Conservation (phyloP, 2,888 invertebrate genomes). For the Cistogaster globosa region DNA sequence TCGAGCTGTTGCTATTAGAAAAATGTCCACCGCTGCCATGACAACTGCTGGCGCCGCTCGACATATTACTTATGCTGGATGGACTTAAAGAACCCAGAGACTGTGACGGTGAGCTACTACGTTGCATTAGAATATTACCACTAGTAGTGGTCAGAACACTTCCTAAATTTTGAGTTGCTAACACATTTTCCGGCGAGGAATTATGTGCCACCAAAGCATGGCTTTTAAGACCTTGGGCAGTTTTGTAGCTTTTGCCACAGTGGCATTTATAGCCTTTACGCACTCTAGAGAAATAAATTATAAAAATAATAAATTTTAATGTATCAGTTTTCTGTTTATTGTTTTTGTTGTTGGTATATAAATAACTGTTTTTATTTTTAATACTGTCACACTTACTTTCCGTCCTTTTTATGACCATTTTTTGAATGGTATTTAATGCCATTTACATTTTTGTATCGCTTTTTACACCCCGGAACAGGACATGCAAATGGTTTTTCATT, state of each 20-base stretch:
- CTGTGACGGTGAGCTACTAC: conserved; percentile 82
- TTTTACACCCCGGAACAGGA: conserved; percentile 93
- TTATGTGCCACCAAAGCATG: conserved; percentile 85
- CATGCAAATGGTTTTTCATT: conserved; percentile 92
- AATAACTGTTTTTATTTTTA: neutral
- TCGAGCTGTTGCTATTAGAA: conserved; percentile 62
- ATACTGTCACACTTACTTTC: conserved; percentile 86
- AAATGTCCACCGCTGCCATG: conserved; percentile 76
- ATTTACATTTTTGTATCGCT: conserved; percentile 94
- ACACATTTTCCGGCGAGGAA: conserved; percentile 80
- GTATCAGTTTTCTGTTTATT: no score
- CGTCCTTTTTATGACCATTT: conserved; percentile 93
- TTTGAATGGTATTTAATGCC: conserved; percentile 95
- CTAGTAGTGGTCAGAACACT: conserved; percentile 68
- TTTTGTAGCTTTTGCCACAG: conserved; percentile 94
- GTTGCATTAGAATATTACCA: conserved; percentile 74
- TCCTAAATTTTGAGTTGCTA: conserved; percentile 78
- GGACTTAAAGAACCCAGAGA: conserved; percentile 82
- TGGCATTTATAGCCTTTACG: conserved; percentile 92
- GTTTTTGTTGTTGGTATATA: no score
- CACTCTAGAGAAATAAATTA: conserved; percentile 84
- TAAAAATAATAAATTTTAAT: neutral
- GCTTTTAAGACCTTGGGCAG: conserved; percentile 89
- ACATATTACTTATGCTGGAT: conserved; percentile 83
- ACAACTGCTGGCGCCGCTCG: conserved; percentile 82